Evolutionary conservation across 2,797 vertebrate species (phyloP), one percentile per base, ranked within the genome.

Genomic region (Diglossa cyanea): DNA sequence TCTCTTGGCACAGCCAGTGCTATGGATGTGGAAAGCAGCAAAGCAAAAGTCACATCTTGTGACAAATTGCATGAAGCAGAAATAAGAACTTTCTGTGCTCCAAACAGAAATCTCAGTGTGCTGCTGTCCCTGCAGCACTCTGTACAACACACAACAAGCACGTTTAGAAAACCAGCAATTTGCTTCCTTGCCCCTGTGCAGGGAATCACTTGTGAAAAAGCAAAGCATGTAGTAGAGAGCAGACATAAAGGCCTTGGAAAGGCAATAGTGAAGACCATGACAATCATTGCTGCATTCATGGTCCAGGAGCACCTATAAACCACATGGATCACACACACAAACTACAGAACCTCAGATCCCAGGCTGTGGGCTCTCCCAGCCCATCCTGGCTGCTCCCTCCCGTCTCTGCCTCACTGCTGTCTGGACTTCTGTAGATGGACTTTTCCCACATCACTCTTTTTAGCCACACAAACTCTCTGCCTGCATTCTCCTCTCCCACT

Each of bases 1-100:
- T 30, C 68, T 57, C 39, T 7, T 0, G 0, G 72, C 65, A 73
- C 11, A 31, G 10, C 0, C 1, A 45, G 12, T 30, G 31, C 30
- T 44, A 40, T 9, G 47, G 53, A 63, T 7, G 39, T 3, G 9
- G 78, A 77, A 76, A 93, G 53, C 44, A 60, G 16, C 7, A 40
- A 40, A 40, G 40, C 40, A 17, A 40, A 82, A 65, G 19, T 13
- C 42, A 54, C 2, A 2, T 39, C 75, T 51, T 51, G 48, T 13
- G n/a, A 58, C 30, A 50, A 21, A 39, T 67, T 48, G 75, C 2
- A 24, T 6, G 37, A 26, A 31, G 24, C 30, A 88, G 40, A 73
- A 88, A 17, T 40, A 62, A 76, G 51, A 73, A 65, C 42, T 80
- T 74, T 48, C 35, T 28, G 5, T 16, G 45, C 21, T 50, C 26